Evolutionary conservation across 2,888 invertebrate genomes (phyloP).

Genomic region (Julus scandinavius): DNA sequence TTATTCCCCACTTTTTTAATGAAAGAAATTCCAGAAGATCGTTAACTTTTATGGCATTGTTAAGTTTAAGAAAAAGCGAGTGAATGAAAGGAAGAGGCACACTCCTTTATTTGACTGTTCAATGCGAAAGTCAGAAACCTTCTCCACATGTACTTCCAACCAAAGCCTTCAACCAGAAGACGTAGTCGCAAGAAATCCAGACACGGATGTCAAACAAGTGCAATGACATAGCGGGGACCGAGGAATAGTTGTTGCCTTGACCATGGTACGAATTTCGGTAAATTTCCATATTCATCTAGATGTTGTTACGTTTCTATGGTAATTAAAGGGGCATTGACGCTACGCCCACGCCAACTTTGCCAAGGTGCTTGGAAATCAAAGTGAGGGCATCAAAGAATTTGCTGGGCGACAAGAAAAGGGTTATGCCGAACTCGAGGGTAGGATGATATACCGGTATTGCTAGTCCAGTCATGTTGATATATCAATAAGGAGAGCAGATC

Average conservation of each 20-base stretch:
- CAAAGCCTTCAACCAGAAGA: neutral
- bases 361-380: neutral
- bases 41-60: neutral
- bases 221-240: neutral
- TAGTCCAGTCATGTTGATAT: neutral
- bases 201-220: neutral
- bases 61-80: neutral
- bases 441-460: slow-evolving; percentile 29
- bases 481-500: slow-evolving; percentile 6
- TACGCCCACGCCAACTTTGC: neutral
- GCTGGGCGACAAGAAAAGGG: neutral
- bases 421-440: neutral
- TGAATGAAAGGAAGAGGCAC: neutral
- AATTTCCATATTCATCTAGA: slow-evolving; percentile 24
- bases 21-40: neutral
- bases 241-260: neutral
- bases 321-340: slow-evolving; percentile 1
- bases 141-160: neutral
- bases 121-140: neutral
- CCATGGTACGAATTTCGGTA: neutral
- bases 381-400: neutral
- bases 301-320: neutral
- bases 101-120: neutral
- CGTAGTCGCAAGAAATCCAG: neutral
- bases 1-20: neutral